phyloP scores from a whole-genome alignment of 2,888 invertebrate species.

The Bombylius major region DNA sequence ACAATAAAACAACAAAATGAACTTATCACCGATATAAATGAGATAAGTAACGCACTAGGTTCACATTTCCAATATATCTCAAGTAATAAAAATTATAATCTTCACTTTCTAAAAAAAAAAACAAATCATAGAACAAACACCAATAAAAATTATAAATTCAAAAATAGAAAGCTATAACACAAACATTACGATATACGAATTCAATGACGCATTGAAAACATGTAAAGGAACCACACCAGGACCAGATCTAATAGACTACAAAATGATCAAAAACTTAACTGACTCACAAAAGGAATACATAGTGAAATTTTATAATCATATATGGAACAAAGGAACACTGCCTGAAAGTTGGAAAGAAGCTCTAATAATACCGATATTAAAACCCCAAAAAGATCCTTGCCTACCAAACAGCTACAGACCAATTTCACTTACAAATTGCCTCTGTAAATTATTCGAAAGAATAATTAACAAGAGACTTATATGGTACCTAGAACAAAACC shows the following conservation, averaged over 20 bases:
- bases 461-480: slow-evolving; percentile 1
- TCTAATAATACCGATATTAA: not conserved
- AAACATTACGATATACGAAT: not conserved
- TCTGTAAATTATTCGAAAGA: not conserved
- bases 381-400: no score
- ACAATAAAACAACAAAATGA: not conserved
- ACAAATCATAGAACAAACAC: not conserved
- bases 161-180: not conserved
- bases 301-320: not conserved
- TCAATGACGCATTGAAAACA: no score
- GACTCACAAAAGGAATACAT: not conserved
- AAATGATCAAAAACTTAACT: slow-evolving; percentile 1
- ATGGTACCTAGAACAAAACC: not conserved
- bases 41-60: not conserved
- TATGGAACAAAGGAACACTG: not conserved
- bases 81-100: not conserved
- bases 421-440: slow-evolving; percentile 1
- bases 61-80: not conserved
- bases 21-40: not conserved
- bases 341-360: not conserved
- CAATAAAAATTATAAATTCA: not conserved
- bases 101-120: not conserved
- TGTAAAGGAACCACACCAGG: no score
- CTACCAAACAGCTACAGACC: slow-evolving; percentile 3
- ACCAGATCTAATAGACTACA: no score